Evolutionary conservation across 2,888 invertebrate species (phyloP).

Genomic region (Drosophila subsilvestris): DNA sequence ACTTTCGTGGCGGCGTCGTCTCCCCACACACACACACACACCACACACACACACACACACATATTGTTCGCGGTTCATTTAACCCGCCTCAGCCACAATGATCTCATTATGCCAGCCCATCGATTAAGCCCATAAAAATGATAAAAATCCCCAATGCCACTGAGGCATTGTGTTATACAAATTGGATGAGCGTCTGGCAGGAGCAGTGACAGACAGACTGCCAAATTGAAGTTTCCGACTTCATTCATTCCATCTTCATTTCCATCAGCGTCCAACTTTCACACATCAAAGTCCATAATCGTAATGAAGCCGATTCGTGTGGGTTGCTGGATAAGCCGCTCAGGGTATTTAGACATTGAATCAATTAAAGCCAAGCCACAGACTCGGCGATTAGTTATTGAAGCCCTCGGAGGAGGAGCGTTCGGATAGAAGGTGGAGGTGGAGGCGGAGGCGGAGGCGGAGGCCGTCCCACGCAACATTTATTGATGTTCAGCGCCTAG

Average conservation of each 20-base stretch:
- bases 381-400: constrained; percentile 39
- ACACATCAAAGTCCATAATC: constrained; percentile 56
- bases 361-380: constrained; percentile 65
- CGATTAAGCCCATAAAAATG: constrained; percentile 64
- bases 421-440: background rate
- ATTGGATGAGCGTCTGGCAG: constrained; percentile 30
- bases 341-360: constrained; percentile 62
- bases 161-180: constrained; percentile 30
- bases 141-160: constrained; percentile 56
- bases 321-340: constrained; percentile 59
- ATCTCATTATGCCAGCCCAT: constrained; percentile 53
- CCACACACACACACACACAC: constrained; percentile 1
- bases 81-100: constrained; percentile 48
- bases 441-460: no score
- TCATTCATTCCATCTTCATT: no score
- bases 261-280: constrained; percentile 11
- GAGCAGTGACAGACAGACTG: constrained; percentile 8
- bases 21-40: constrained; percentile 20
- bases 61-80: constrained; percentile 27
- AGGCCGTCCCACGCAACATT: constrained; percentile 32
- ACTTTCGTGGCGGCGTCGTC: background rate
- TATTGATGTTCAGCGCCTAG: constrained; percentile 24
- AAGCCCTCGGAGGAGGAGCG: constrained; percentile 3
- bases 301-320: constrained; percentile 55
- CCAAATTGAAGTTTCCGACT: constrained; percentile 25